Conservation (phyloP, 2,113 vertebrate genomes). For the Chaetorhynchus papuensis region DNA sequence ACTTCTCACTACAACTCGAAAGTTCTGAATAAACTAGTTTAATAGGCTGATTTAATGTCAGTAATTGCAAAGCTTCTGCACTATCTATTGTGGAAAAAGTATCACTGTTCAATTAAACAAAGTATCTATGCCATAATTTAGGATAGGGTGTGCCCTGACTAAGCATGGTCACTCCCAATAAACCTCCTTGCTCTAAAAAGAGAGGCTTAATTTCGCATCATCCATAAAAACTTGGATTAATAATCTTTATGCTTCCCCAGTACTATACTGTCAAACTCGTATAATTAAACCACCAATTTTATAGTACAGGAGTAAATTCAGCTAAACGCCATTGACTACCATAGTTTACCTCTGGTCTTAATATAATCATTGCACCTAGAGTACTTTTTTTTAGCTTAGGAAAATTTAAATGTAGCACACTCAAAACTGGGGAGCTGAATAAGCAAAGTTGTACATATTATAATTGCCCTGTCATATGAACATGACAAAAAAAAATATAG, state of each 20-base stretch:
- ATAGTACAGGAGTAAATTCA: background rate
- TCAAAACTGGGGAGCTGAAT: background rate
- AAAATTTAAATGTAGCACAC: background rate
- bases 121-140: background rate
- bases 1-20: background rate
- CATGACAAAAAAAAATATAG: background rate
- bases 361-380: background rate
- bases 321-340: background rate
- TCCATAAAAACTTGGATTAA: background rate
- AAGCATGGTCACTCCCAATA: background rate
- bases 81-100: background rate
- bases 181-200: background rate
- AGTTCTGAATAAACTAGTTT: background rate
- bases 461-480: background rate
- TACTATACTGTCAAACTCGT: background rate
- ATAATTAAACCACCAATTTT: background rate
- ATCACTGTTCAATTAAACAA: background rate
- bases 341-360: background rate
- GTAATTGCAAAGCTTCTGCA: background rate
- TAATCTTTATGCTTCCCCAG: background rate
- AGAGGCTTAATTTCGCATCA: background rate
- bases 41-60: background rate
- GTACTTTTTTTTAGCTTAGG: background rate
- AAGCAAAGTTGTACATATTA: background rate
- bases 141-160: background rate